Evolutionary conservation across 2,113 vertebrate species (phyloP).

Genomic region (Taxidea taxus): DNA sequence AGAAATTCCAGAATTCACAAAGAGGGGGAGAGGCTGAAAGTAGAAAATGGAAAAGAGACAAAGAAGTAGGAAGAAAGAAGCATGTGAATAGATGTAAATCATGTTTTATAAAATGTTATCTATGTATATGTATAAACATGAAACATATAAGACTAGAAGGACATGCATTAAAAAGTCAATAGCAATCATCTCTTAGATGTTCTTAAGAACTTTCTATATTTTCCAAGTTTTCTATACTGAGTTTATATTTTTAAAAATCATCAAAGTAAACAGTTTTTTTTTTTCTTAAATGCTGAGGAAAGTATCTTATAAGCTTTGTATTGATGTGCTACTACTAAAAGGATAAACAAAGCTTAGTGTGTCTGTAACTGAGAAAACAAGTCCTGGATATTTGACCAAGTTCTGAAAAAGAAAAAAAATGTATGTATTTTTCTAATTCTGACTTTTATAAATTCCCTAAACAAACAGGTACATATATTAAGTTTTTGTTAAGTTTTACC

Average conservation of each 20-base stretch:
- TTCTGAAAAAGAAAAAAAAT: neutral
- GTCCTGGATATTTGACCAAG: neutral
- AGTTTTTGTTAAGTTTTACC: constrained; percentile 4
- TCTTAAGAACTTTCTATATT: neutral
- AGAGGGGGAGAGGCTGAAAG: neutral
- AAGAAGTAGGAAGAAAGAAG: neutral
- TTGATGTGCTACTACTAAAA: neutral
- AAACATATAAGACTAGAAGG: neutral
- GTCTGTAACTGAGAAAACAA: neutral
- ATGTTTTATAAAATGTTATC: neutral
- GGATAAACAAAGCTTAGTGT: neutral
- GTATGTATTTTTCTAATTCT: neutral
- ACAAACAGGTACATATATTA: neutral
- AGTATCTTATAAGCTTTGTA: neutral
- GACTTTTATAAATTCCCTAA: neutral
- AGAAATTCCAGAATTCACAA: neutral
- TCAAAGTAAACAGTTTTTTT: neutral
- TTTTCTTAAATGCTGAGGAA: neutral
- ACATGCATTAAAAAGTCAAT: neutral
- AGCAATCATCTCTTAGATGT: neutral
- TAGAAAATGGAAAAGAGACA: neutral
- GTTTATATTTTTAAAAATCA: neutral
- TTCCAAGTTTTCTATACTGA: neutral
- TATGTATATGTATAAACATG: neutral
- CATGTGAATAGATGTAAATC: neutral